These are phyloP conservation scores for Drosophila murphyi DNA, from an alignment of 1,140 invertebrate species.

Conservation along the genomic window DNA sequence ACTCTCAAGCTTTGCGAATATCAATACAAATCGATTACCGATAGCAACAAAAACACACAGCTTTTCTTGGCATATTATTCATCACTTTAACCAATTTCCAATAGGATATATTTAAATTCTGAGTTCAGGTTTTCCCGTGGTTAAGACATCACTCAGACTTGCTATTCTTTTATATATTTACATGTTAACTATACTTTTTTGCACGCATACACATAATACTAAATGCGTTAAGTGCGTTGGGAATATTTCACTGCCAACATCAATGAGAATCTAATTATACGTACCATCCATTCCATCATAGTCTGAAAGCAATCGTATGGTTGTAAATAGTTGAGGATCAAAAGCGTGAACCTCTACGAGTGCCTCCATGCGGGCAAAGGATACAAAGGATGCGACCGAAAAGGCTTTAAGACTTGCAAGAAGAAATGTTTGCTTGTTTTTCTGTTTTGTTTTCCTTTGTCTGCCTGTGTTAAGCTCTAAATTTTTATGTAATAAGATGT, in stretches of 20 bases:
- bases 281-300: background rate
- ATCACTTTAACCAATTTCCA: no score
- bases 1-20: no score
- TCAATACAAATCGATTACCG: no score
- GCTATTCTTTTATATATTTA: no score
- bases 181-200: no score
- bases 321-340: background rate
- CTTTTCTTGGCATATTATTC: no score
- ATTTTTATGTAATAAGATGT: slow-evolving; percentile 16
- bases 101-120: no score
- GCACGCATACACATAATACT: no score
- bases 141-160: no score
- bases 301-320: slow-evolving; percentile 11
- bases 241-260: background rate
- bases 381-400: background rate
- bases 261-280: background rate
- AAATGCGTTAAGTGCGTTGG: no score
- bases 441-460: background rate
- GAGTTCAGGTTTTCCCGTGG: no score
- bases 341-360: slow-evolving; percentile 11
- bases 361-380: background rate
- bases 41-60: no score
- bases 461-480: background rate
- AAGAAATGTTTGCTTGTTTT: background rate
- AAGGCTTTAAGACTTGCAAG: background rate